Base-by-base conservation (phyloP, 1,140 invertebrate species). In the Ceratina japonica region DNA sequence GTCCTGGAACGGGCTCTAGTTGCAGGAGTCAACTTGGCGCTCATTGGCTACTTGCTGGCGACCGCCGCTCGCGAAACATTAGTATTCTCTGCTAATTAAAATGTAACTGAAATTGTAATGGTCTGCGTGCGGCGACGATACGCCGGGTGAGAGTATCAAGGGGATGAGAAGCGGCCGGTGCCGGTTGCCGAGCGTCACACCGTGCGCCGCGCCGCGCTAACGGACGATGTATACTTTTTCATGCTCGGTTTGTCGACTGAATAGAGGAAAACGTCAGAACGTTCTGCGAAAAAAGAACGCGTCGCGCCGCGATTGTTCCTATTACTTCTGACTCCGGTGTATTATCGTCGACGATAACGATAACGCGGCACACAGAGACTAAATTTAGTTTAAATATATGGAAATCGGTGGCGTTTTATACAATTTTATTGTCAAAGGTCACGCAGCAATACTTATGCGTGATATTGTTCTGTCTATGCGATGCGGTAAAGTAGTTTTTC, bases 21-120 rank as follows among this genome's bases (percentile, higher is more conserved):
- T 82, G 66, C 82, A 79, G 31, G 77, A 82, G 74, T 85, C 84
- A 85, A 85, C 75, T 61, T 76, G 31, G 62, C 75, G 56, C 75
- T 81, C 78, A 81, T 86, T 86, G 75, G 84, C 78, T 84, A 81
- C 84, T 86, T 84, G 78, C 71, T 54, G 62, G 69, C 77, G 68
- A 82, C 77, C 81, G 59, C 65, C 78, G 18, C 69, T 80, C 75
- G 84, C 84, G 80, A 86, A 82, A 84, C 82, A 87, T 87, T 87
- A 87, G 82, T 77, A 87, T 86, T 83, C 82, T 64, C 74, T 76
- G 76, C 79, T 87, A 87, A 87, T 87, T 87, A 87, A 84, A 87
- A 84, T 66, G 85, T 86, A 84, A 87, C 86, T 82, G 79, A 86
- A 86, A 82, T 81, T 87, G 76, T 76, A 80, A 78, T 75, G 58